phyloP scores from a whole-genome alignment of 2,888 invertebrate genomes.

The Phortica okadai region DNA sequence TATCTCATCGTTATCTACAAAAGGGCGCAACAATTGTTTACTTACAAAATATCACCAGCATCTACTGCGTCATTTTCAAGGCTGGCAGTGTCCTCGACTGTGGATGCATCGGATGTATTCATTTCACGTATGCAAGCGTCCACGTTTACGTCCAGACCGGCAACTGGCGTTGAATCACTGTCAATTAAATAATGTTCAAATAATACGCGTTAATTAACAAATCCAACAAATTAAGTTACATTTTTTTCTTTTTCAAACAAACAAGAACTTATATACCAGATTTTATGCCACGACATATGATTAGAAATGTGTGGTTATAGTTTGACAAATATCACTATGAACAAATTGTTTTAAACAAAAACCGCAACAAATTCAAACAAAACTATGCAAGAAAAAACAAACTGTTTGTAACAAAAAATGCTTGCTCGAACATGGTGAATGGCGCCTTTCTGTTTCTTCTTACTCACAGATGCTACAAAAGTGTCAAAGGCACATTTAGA shows the following conservation, averaged over 20 bases:
- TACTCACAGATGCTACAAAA: too few relatives aligned
- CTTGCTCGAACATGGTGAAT: too few relatives aligned
- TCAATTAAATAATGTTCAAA: neutral
- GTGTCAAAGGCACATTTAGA: too few relatives aligned
- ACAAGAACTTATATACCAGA: neutral
- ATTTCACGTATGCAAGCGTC: neutral
- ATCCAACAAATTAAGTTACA: neutral
- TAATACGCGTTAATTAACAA: neutral
- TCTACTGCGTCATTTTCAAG: slow-evolving; percentile 5
- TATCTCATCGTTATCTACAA: too few relatives aligned
- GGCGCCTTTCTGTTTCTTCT: too few relatives aligned
- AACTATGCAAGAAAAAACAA: too few relatives aligned
- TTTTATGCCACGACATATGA: slow-evolving; percentile 15
- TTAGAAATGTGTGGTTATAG: too few relatives aligned
- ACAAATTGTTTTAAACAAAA: too few relatives aligned
- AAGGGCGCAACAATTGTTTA: neutral
- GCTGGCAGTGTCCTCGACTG: neutral
- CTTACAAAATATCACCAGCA: neutral
- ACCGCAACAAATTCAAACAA: too few relatives aligned
- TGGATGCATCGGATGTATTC: slow-evolving; percentile 13
- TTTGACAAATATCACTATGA: too few relatives aligned
- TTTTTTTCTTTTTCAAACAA: neutral
- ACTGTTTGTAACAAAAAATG: too few relatives aligned
- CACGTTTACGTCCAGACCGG: neutral
- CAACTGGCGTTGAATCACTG: neutral